These are phyloP conservation scores for Apeltes quadracus DNA, from an alignment of 2,113 vertebrate genomes.

Conservation along the genomic window DNA sequence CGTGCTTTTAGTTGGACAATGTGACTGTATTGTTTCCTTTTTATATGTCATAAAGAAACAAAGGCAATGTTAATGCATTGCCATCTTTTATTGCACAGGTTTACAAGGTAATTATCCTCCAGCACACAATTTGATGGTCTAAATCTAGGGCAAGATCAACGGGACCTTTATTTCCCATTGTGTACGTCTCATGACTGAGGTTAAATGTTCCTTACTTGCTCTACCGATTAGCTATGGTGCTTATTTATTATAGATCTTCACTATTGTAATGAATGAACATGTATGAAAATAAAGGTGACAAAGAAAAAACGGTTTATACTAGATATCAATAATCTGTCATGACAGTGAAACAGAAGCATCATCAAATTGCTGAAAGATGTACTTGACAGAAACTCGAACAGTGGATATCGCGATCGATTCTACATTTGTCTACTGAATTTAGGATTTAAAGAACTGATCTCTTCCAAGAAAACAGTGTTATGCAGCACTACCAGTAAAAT, in stretches of 20 bases:
- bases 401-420: not conserved
- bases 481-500: too few relatives aligned
- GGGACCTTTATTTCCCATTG: slow-evolving; percentile 20
- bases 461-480: too few relatives aligned
- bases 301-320: not conserved
- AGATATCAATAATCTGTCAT: not conserved
- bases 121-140: slow-evolving; percentile 17
- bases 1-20: slow-evolving; percentile 40
- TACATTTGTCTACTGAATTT: not conserved
- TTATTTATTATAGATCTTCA: slow-evolving; percentile 74
- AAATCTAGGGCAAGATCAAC: slow-evolving; percentile 18
- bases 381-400: not conserved
- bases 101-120: slow-evolving; percentile 32
- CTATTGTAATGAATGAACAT: slow-evolving; percentile 64
- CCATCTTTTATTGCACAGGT: slow-evolving; percentile 35
- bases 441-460: not conserved
- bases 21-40: slow-evolving; percentile 36
- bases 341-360: not conserved
- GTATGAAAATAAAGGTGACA: slow-evolving; percentile 68
- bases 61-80: slow-evolving; percentile 12
- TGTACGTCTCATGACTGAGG: slow-evolving; percentile 22
- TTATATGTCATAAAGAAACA: slow-evolving; percentile 35
- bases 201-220: slow-evolving; percentile 53
- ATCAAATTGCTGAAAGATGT: not conserved
- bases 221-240: slow-evolving; percentile 60